Percentiles rank a stretch among this genome's conserved stretches.
phyloP scores from a whole-genome alignment of 2,797 vertebrate genomes.

The Crocodylus rhombifer region DNA sequence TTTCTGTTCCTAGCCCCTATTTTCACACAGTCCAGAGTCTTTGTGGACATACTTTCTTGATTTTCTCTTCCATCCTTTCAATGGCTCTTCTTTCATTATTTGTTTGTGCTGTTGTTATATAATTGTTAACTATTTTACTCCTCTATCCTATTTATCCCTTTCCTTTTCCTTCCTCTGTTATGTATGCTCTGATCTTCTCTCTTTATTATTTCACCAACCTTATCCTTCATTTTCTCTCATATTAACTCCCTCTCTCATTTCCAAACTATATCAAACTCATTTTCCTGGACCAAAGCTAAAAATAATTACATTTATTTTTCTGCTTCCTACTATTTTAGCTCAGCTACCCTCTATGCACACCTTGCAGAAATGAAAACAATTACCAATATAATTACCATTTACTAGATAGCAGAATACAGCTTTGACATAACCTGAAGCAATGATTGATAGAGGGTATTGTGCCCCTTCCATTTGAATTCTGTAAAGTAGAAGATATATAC shows the following conservation, averaged over 20 bases:
- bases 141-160: neutral
- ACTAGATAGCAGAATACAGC: conserved; percentile 2
- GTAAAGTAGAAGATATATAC: neutral
- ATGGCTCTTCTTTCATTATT: neutral
- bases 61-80: neutral
- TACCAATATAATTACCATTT: neutral
- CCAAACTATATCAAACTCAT: neutral
- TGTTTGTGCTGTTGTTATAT: neutral
- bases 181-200: neutral
- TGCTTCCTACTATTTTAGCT: neutral
- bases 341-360: neutral
- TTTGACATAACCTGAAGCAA: neutral
- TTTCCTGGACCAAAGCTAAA: neutral
- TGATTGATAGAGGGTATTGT: neutral
- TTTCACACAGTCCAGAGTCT: too few species aligned
- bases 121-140: neutral
- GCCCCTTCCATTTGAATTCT: conserved; percentile 25
- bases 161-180: neutral
- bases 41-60: neutral
- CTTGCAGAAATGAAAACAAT: conserved; percentile 37
- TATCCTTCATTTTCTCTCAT: neutral
- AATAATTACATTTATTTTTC: neutral
- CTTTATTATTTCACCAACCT: neutral
- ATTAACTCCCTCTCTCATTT: neutral
- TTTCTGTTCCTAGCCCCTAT: too few species aligned